A percentile compares a stretch with the other conserved stretches of the same genome.
These are phyloP conservation scores for Cirrhinus molitorella DNA, from an alignment of 2,797 vertebrate genomes.

Conservation along the genomic window DNA sequence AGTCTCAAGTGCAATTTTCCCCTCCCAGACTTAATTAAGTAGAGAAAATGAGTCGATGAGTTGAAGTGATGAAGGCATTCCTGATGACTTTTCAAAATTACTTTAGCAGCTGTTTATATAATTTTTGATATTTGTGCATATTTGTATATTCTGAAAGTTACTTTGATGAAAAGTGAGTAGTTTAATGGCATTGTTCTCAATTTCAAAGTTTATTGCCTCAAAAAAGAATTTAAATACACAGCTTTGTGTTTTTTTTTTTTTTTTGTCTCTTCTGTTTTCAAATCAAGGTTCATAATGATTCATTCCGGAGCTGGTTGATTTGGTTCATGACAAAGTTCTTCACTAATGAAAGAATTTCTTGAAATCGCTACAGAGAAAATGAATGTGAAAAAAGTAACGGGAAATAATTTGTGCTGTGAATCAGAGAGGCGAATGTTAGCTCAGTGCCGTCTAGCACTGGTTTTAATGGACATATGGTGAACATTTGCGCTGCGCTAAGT, in stretches of 20 bases:
- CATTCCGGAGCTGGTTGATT: neutral
- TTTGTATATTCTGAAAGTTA: neutral
- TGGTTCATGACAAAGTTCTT: neutral
- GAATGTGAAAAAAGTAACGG: neutral
- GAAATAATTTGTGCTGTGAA: conserved; percentile 8
- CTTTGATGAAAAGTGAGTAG: neutral
- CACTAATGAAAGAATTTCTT: neutral
- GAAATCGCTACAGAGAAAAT: neutral
- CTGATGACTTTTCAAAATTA: neutral
- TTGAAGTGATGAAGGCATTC: neutral
- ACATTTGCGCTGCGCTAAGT: conserved; percentile 23
- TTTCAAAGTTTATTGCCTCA: neutral
- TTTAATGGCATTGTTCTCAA: neutral
- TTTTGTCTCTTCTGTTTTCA: neutral
- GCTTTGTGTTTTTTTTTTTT: neutral
- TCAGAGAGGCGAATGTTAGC: conserved; percentile 33
- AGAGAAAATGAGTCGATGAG: neutral
- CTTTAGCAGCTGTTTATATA: neutral
- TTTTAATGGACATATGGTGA: conserved; percentile 47
- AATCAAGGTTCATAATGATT: neutral
- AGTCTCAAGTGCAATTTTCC: neutral
- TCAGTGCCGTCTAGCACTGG: conserved; percentile 1
- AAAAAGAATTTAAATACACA: neutral
- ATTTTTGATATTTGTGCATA: neutral
- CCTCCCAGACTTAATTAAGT: neutral